Conservation (phyloP, 2,113 vertebrate genomes). For the Nothoprocta perdicaria region DNA sequence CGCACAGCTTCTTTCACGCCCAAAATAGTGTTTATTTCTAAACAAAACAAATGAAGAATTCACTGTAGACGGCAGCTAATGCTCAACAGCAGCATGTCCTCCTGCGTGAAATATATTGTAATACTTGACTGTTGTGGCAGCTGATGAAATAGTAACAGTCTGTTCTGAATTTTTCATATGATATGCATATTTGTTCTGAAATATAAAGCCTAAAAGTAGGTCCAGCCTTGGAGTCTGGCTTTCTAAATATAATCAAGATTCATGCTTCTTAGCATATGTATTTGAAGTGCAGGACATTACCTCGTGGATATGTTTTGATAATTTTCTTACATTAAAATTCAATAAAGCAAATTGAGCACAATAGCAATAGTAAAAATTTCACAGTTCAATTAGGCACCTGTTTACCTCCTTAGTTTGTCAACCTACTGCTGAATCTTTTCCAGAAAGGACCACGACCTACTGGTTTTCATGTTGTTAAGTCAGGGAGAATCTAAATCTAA, state of each 20-base stretch:
- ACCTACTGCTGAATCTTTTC: background rate
- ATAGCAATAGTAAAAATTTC: constrained; percentile 33
- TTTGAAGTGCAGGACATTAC: constrained; percentile 51
- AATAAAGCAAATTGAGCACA: constrained; percentile 42
- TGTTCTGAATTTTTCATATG: constrained; percentile 38
- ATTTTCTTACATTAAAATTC: constrained; percentile 51
- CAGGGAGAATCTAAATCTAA: constrained; percentile 49
- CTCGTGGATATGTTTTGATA: constrained; percentile 1
- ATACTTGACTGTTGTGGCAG: background rate
- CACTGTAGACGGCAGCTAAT: background rate
- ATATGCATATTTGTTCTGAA: background rate
- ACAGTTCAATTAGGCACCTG: constrained; percentile 29
- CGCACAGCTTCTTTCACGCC: background rate
- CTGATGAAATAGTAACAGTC: constrained; percentile 11
- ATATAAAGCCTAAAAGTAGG: background rate
- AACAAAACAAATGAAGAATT: background rate
- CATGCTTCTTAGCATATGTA: background rate
- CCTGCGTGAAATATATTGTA: background rate
- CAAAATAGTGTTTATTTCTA: background rate
- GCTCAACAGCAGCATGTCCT: background rate
- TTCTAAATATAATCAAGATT: constrained; percentile 22
- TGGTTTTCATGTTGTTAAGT: constrained; percentile 27
- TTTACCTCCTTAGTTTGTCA: constrained; percentile 48
- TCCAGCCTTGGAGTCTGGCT: background rate
- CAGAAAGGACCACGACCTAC: background rate